These are phyloP conservation scores for Morelia viridis DNA, from an alignment of 2,797 vertebrate genomes.

Conservation along the genomic window DNA sequence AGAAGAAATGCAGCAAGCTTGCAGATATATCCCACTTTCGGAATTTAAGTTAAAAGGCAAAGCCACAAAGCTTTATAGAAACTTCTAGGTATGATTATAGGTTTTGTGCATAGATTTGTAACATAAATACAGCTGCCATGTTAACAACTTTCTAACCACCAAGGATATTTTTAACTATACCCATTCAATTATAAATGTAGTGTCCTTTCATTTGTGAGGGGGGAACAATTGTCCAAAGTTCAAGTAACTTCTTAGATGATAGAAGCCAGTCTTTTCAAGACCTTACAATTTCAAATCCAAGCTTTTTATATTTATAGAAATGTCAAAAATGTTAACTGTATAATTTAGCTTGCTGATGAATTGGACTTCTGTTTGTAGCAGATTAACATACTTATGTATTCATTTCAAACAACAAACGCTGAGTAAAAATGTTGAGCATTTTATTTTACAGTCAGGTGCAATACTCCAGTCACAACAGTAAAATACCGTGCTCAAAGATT, in stretches of 20 bases:
- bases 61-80: neutral
- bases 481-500: neutral
- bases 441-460: neutral
- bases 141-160: conserved; percentile 59
- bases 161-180: conserved; percentile 21
- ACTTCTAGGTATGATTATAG: conserved; percentile 19
- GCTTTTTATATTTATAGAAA: neutral
- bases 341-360: neutral
- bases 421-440: neutral
- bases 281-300: neutral
- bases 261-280: neutral
- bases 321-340: neutral
- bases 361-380: neutral
- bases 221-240: neutral
- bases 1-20: neutral
- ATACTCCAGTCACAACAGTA: neutral
- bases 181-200: conserved; percentile 18
- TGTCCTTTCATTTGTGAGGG: neutral
- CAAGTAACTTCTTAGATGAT: neutral
- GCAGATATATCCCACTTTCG: neutral
- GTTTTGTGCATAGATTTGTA: conserved; percentile 41
- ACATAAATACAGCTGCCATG: conserved; percentile 46
- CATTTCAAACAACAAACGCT: conserved; percentile 6
- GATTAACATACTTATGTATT: neutral
- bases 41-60: conserved; percentile 12